phyloP scores from a whole-genome alignment of 1,140 invertebrate genomes.

The Drosophila arizonae region DNA sequence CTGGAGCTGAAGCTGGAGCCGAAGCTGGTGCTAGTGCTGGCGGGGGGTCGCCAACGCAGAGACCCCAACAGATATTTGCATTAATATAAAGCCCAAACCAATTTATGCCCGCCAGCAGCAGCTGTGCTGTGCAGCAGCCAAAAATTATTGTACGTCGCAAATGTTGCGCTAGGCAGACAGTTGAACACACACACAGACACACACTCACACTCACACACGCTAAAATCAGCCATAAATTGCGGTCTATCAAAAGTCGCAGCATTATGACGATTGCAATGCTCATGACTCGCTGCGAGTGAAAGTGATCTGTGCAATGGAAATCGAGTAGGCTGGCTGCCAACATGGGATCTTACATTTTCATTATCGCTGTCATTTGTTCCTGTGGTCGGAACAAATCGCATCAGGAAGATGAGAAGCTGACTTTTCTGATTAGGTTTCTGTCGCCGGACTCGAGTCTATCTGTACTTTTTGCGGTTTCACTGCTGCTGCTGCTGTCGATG shows the following conservation, averaged over 20 bases:
- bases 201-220: neutral
- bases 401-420: slow-evolving; percentile 38
- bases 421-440: slow-evolving; percentile 62
- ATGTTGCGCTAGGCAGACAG: slow-evolving; percentile 22
- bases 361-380: slow-evolving; percentile 66
- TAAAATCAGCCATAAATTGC: slow-evolving; percentile 29
- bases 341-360: slow-evolving; percentile 58
- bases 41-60: slow-evolving; percentile 66
- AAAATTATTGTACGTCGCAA: slow-evolving; percentile 26
- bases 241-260: slow-evolving; percentile 30
- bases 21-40: slow-evolving; percentile 14
- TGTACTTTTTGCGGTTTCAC: slow-evolving; percentile 40
- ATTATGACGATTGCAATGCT: slow-evolving; percentile 11
- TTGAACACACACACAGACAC: slow-evolving; percentile 11
- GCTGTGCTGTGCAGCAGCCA: slow-evolving; percentile 35
- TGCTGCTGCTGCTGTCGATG: slow-evolving; percentile 2
- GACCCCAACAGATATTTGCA: slow-evolving; percentile 73
- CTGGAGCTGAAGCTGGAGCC: neutral
- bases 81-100: slow-evolving; percentile 76
- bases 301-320: slow-evolving; percentile 56
- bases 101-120: slow-evolving; percentile 74
- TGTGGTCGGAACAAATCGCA: slow-evolving; percentile 53
- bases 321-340: slow-evolving; percentile 19
- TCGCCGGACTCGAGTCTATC: neutral
- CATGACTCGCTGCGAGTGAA: slow-evolving; percentile 48